These are phyloP conservation scores for Callochromis pleurospilus DNA, from an alignment of 2,113 vertebrate genomes.

Conservation along the genomic window DNA sequence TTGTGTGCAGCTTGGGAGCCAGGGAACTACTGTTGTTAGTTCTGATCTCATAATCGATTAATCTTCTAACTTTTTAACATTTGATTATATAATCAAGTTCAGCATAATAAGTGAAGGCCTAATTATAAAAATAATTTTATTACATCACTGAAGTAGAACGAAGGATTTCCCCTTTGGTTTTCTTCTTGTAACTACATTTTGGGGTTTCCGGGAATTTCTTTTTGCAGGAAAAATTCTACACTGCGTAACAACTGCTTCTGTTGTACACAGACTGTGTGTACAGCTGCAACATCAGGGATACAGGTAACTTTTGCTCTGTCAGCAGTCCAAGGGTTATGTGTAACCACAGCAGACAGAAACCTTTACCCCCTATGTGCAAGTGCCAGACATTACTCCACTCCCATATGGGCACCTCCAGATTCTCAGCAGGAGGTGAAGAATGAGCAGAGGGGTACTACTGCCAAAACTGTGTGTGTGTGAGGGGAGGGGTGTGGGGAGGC, in stretches of 20 bases:
- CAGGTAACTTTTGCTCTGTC: conserved; percentile 9
- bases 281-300: background rate
- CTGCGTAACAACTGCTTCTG: background rate
- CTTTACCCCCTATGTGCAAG: conserved; percentile 6
- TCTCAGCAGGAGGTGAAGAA: conserved; percentile 27
- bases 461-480: background rate
- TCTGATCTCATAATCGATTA: background rate
- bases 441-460: conserved; percentile 1
- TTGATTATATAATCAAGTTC: background rate
- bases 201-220: background rate
- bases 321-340: conserved; percentile 29
- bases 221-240: background rate
- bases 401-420: conserved; percentile 40
- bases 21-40: background rate
- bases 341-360: conserved; percentile 38
- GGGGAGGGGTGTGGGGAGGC: background rate
- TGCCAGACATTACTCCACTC: conserved; percentile 48
- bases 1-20: background rate
- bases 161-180: background rate
- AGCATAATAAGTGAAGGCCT: too few relatives aligned
- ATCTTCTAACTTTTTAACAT: background rate
- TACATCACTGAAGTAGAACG: background rate
- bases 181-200: background rate
- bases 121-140: background rate
- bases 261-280: background rate